Base-by-base conservation (phyloP, 2,888 invertebrate genomes). In the Lasioglossum villosulum region DNA sequence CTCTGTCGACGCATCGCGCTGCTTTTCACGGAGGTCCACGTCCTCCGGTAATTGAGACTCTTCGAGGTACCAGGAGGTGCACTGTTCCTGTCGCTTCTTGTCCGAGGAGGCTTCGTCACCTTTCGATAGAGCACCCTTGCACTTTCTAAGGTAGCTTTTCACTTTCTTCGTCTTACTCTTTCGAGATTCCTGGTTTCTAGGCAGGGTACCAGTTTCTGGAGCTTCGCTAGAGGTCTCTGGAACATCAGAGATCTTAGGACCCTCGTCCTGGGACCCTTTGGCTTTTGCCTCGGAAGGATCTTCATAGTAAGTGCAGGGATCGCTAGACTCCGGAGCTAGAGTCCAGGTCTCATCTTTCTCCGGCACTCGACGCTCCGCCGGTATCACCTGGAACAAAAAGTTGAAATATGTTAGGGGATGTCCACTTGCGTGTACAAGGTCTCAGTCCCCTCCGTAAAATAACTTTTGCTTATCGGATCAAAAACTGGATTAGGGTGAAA, bases 91-190 rank as follows among this genome's bases (percentile, higher is more conserved):
- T 42, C 92, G 89, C 84, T 91, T 92, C 89, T 92, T 92, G 78
- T 94, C 94, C 52, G 91, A 87, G 23, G 90, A 87, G 27, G 84
- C 83, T 34, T 92, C 91, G 79, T 94, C 94, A 37, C 91, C 93
- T 68, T 91, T 92, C 48, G 94, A 94, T 12, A 96, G 91, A 1
- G 95, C 96, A 78, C 95, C 96, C 92, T 96, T 96, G 91, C 96
- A 96, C 75, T 94, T 95, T 90, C 95, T 95, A 75, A 96, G 92
- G 91, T 96, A 96, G 87, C 95, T 96, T 92, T 96, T 96, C 37
- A 96, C 96, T 75, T 96, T 95, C 91, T 96, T 96, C 27, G 96
- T 95, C 92, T 95, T 96, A 91, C 96, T 96, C 91, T 96, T 95
- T 19, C 96, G 95, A 19, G 94, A 94, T 89, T 96, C 96, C 82